Evolutionary conservation across 2,113 vertebrate genomes (phyloP).

Genomic region (Crotalus helleri): DNA sequence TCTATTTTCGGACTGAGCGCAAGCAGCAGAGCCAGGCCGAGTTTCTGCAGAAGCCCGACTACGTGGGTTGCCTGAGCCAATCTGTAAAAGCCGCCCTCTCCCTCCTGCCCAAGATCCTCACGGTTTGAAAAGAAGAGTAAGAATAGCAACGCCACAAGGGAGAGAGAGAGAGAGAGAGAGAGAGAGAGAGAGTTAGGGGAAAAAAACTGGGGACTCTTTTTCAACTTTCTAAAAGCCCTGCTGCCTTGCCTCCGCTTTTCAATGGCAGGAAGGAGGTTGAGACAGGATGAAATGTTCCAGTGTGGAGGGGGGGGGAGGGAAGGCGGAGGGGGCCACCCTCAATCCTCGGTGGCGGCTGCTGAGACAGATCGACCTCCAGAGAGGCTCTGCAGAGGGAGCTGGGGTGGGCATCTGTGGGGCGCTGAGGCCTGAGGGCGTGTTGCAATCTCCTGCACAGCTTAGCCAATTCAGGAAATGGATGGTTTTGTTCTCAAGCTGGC

Average conservation of each 20-base stretch:
- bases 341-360: neutral
- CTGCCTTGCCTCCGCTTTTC: neutral
- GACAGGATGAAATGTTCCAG: neutral
- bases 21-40: neutral
- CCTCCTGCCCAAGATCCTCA: neutral
- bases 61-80: neutral
- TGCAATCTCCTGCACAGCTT: neutral
- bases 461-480: neutral
- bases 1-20: neutral
- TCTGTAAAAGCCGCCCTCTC: neutral
- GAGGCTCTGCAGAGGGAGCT: neutral
- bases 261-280: neutral
- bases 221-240: neutral
- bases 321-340: neutral
- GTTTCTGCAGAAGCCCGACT: neutral
- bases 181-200: neutral
- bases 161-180: neutral
- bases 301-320: neutral
- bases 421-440: neutral
- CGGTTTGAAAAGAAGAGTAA: neutral
- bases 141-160: neutral
- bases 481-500: neutral
- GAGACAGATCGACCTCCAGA: neutral
- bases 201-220: neutral
- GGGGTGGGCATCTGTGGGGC: neutral